Evolutionary conservation across 1,140 invertebrate genomes (phyloP).

Genomic region (Anastrepha ludens): DNA sequence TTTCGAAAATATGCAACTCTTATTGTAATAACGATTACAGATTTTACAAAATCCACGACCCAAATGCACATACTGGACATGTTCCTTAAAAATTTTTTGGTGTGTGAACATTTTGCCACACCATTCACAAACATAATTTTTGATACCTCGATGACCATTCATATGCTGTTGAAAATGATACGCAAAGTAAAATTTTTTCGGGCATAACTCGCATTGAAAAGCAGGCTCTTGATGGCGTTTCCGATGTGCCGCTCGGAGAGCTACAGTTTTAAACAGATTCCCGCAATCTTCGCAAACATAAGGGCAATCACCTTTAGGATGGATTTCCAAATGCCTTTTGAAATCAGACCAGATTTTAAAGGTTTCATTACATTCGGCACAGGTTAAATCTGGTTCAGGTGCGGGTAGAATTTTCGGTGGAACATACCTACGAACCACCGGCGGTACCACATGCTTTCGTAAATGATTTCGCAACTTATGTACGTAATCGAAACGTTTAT

Average conservation of each 20-base stretch:
- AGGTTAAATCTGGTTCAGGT: not conserved
- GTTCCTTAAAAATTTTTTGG: not conserved
- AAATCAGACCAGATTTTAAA: not conserved
- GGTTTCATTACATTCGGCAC: not conserved
- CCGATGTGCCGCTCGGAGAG: not conserved
- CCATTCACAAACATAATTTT: not conserved
- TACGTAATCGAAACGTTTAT: constrained; percentile 15
- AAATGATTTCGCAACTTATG: not conserved
- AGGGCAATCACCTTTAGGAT: not conserved
- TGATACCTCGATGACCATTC: not conserved
- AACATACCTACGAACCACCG: too few relatives aligned
- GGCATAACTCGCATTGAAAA: not conserved
- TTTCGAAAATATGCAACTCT: not conserved
- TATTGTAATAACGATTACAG: constrained; percentile 2
- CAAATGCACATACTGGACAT: constrained; percentile 6
- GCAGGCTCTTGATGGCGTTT: not conserved
- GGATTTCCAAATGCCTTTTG: not conserved
- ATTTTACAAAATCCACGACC: constrained; percentile 28
- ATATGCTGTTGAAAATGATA: not conserved
- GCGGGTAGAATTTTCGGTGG: not conserved
- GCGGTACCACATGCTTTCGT: not conserved
- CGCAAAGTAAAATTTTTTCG: not conserved
- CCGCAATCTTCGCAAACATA: constrained; percentile 1
- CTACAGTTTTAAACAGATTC: not conserved
- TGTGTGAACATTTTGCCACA: not conserved